Conservation (phyloP, 1,140 invertebrate genomes). For the Druon quercuslanigerum region DNA sequence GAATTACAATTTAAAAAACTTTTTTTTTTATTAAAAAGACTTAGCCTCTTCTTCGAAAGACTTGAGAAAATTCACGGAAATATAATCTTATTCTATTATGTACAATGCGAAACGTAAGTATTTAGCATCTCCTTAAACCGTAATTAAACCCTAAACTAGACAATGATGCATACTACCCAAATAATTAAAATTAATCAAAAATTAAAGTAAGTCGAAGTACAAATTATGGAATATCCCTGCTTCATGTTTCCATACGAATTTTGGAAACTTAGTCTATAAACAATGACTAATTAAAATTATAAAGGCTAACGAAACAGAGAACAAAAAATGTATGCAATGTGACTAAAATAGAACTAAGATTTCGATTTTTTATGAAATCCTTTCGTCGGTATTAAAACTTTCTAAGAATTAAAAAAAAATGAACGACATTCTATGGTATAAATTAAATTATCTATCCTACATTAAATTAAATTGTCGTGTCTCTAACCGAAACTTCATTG, state of each 20-base stretch:
- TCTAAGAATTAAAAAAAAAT: neutral
- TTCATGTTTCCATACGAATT: no score
- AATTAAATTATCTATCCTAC: neutral
- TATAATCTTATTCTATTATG: slow-evolving; percentile 1
- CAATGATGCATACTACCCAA: neutral
- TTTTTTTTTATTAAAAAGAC: neutral
- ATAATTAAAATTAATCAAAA: neutral
- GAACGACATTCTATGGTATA: neutral
- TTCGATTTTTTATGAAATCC: neutral
- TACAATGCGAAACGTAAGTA: neutral
- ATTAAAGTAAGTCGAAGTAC: neutral
- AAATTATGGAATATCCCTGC: neutral
- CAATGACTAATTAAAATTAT: no score
- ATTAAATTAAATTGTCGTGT: neutral
- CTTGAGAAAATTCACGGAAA: slow-evolving; percentile 4
- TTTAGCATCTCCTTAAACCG: neutral
- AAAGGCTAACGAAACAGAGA: no score
- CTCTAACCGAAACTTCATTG: no score
- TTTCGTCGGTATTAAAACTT: neutral
- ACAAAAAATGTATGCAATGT: no score
- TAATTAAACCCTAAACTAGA: neutral
- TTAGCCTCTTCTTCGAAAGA: neutral
- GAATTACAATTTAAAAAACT: neutral
- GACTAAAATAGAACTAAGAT: neutral
- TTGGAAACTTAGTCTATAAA: no score